These are phyloP conservation scores for Melanotaenia pygmaea DNA, from an alignment of 2,797 vertebrate genomes.

Conservation along the genomic window DNA sequence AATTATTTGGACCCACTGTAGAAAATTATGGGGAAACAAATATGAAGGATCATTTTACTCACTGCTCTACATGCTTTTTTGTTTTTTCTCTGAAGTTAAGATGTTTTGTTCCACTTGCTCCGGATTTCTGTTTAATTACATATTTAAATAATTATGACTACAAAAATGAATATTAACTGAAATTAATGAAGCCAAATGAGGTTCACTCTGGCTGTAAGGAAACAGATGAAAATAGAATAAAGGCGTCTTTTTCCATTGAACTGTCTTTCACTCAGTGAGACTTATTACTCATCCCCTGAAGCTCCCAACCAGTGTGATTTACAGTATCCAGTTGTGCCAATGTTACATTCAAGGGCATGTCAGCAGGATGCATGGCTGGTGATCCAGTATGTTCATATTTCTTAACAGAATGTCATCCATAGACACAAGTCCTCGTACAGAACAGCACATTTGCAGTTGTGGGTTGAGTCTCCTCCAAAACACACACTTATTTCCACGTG, in stretches of 20 bases:
- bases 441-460: slow-evolving; percentile 2
- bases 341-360: slow-evolving; percentile 34
- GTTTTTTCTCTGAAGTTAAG: slow-evolving; percentile 13
- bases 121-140: not conserved
- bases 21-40: no score
- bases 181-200: not conserved
- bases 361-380: slow-evolving; percentile 5
- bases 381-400: slow-evolving; percentile 15
- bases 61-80: slow-evolving; percentile 2
- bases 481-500: not conserved
- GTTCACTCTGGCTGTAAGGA: not conserved
- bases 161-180: not conserved
- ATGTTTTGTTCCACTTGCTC: slow-evolving; percentile 2
- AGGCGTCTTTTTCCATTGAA: not conserved
- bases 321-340: slow-evolving; percentile 10
- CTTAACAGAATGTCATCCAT: not conserved
- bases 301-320: slow-evolving; percentile 2
- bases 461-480: not conserved
- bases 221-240: not conserved
- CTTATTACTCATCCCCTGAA: not conserved
- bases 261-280: slow-evolving; percentile 6
- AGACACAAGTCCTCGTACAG: not conserved
- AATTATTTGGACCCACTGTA: no score
- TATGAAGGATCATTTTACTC: no score
- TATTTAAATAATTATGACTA: slow-evolving; percentile 2